Conservation (phyloP, 2,113 vertebrate genomes). For the Hucho hucho region DNA sequence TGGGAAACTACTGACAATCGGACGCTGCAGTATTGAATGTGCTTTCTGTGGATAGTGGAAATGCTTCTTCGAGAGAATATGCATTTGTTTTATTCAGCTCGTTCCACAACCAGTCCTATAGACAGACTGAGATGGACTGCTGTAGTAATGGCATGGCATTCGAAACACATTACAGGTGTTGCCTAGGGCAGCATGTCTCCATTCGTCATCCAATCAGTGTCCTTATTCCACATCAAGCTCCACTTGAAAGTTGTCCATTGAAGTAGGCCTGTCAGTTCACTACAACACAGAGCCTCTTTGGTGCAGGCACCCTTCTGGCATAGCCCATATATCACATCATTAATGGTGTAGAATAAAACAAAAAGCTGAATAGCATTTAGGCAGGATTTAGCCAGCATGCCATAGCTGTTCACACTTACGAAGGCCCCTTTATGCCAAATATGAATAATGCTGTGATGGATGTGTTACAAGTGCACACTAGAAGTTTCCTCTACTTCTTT, state of each 20-base stretch:
- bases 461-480: constrained; percentile 33
- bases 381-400: constrained; percentile 34
- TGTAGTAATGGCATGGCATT: constrained; percentile 23
- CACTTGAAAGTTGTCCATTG: constrained; percentile 55
- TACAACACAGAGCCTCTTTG: constrained; percentile 8
- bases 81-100: constrained; percentile 7
- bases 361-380: constrained; percentile 22
- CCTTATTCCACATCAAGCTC: constrained; percentile 40
- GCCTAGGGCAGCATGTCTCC: constrained; percentile 51
- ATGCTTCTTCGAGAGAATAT: background rate
- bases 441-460: constrained; percentile 26
- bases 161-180: constrained; percentile 52
- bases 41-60: constrained; percentile 2
- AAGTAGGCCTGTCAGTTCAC: background rate
- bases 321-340: constrained; percentile 35
- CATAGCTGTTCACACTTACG: constrained; percentile 37
- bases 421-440: constrained; percentile 20
- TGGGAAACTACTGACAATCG: constrained; percentile 34
- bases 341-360: constrained; percentile 27
- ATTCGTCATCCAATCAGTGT: constrained; percentile 33
- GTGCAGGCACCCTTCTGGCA: background rate
- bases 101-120: background rate
- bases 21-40: constrained; percentile 8
- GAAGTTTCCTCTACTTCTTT: constrained; percentile 26
- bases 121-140: constrained; percentile 29